Base-by-base conservation (phyloP, 2,113 vertebrate genomes). In the Gallinago undulata region DNA sequence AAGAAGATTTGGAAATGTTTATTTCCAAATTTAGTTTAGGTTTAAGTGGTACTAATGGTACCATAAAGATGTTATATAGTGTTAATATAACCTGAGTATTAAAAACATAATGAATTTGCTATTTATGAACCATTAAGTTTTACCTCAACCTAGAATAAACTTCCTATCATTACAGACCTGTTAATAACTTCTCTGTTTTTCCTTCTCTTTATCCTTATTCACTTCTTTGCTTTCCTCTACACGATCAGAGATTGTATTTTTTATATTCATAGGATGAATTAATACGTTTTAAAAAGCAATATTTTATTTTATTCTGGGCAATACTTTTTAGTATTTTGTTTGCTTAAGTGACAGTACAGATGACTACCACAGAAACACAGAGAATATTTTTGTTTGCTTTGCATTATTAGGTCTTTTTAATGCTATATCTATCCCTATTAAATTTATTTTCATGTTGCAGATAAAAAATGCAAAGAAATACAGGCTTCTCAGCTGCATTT, bases 81-180 rank as follows among this genome's bases (percentile, higher is more conserved):
- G 72, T 96, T 97, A 97, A 98, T 97, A 97, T 98, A 98, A 98
- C 79, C 90, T 47, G 81, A 97, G 94, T 96, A 98, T 97, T 98
- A 98, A 98, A 98, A 98, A 96, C 94, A 97, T 97, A 98, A 98
- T 98, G 97, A 97, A 98, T 97, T 97, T 94, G 95, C 97, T 98
- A 96, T 98, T 98, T 98, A 98, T 96, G 98, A 98, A 95, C 97
- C 98, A 97, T 98, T 97, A 98, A 97, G 94, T 96, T 97, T 97
- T 97, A 92, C 95, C 93, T 97, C 97, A 92, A 89, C 76, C 96
- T 84, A 89, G 96, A 97, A 97, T 97, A 98, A 98, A 97, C 97
- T 98, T 97, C 94, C 80, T 84, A 74, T 97, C 95, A 93, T 97
- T 98, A 97, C 94, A 89, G 78, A 94, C 62, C 95, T 95, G 90